Evolutionary conservation across 2,888 invertebrate species (phyloP).

Genomic region (Chelonus formosanus): DNA sequence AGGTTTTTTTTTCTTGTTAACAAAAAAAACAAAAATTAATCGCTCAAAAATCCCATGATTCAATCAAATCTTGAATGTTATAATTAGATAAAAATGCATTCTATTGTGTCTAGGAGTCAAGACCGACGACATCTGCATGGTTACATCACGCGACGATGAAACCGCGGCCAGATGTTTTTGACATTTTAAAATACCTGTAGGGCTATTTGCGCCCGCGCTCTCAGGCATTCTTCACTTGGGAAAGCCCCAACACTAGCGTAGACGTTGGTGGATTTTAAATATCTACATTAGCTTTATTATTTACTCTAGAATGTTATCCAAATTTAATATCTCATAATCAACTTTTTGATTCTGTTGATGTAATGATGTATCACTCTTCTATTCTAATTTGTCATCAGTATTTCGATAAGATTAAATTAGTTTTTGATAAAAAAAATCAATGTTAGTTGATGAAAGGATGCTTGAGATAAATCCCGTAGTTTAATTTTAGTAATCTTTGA

Average conservation of each 20-base stretch:
- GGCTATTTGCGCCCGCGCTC: slow-evolving; percentile 51
- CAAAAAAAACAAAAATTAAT: no score
- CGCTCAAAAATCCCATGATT: no score
- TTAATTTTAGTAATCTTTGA: slow-evolving; percentile 58
- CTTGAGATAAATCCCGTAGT: slow-evolving; percentile 22
- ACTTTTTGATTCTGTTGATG: no score
- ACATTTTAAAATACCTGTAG: slow-evolving; percentile 55
- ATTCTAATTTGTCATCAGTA: background rate
- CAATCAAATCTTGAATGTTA: no score
- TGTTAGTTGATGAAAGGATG: background rate
- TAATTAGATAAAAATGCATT: background rate
- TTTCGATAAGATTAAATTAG: background rate
- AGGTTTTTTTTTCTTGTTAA: no score
- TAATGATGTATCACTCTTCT: no score
- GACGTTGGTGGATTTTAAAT: slow-evolving; percentile 29
- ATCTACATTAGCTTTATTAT: background rate
- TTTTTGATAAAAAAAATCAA: background rate
- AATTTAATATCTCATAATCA: background rate
- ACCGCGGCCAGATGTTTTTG: slow-evolving; percentile 52
- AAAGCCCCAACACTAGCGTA: slow-evolving; percentile 46
- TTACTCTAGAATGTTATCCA: slow-evolving; percentile 1
- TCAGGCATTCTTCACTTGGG: slow-evolving; percentile 49
- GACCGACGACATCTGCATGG: slow-evolving; percentile 9
- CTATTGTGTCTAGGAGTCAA: background rate
- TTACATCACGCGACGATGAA: slow-evolving; percentile 50